Evolutionary conservation across 2,113 vertebrate species (phyloP).

Genomic region (Zingel zingel): DNA sequence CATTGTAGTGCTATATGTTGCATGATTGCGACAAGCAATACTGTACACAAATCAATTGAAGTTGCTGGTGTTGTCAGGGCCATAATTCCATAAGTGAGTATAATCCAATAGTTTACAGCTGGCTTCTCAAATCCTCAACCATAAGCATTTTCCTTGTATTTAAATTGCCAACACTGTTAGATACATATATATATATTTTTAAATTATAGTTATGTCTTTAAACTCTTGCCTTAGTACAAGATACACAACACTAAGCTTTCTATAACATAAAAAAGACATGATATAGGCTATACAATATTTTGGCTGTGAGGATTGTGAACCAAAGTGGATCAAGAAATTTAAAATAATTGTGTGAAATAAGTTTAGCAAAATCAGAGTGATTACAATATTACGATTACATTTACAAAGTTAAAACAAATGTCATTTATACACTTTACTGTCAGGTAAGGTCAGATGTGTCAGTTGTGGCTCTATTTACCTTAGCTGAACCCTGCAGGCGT

Average conservation of each 20-base stretch:
- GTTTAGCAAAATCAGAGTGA: not conserved
- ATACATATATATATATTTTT: not conserved
- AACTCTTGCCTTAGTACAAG: not conserved
- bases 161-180: not conserved
- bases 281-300: not conserved
- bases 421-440: not conserved
- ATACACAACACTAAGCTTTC: too few species aligned
- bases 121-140: not conserved
- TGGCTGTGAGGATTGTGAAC: not conserved
- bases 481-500: conserved; percentile 72
- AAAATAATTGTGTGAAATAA: not conserved
- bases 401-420: not conserved
- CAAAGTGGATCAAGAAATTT: not conserved
- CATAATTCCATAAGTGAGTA: not conserved
- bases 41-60: not conserved
- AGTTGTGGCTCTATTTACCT: conserved; percentile 63
- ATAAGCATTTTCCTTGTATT: not conserved
- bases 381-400: not conserved
- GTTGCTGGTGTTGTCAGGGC: not conserved
- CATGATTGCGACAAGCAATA: not conserved
- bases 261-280: not conserved
- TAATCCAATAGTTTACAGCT: not conserved
- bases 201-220: not conserved
- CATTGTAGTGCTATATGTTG: conserved; percentile 46
- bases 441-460: not conserved